These are phyloP conservation scores for Gonioctena quinquepunctata DNA, from an alignment of 1,140 invertebrate species.

Conservation along the genomic window DNA sequence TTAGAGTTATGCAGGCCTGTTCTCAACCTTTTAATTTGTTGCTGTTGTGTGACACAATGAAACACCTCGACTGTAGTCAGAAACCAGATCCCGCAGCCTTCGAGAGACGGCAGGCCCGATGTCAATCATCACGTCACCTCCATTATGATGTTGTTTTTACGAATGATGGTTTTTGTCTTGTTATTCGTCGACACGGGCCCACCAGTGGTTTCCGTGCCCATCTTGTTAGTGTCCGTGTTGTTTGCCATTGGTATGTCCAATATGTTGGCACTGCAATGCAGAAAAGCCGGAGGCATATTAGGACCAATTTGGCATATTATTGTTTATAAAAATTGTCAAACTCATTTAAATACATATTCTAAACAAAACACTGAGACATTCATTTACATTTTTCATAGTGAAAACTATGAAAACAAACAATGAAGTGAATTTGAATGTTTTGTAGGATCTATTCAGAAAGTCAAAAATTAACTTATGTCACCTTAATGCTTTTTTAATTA, in stretches of 20 bases:
- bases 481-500: too few species aligned
- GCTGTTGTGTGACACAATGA: neutral
- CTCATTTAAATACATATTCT: too few species aligned
- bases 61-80: slow-evolving; percentile 8
- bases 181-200: slow-evolving; percentile 39
- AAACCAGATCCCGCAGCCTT: slow-evolving; percentile 24
- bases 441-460: too few species aligned
- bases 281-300: neutral
- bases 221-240: slow-evolving; percentile 39
- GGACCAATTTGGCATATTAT: neutral
- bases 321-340: too few species aligned
- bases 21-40: slow-evolving; percentile 4
- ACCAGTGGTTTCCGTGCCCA: slow-evolving; percentile 29
- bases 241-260: slow-evolving; percentile 52
- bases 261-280: slow-evolving; percentile 52
- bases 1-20: slow-evolving; percentile 8
- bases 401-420: too few species aligned
- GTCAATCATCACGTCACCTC: slow-evolving; percentile 55
- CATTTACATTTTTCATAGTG: too few species aligned
- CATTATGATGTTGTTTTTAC: slow-evolving; percentile 53
- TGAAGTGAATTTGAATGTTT: too few species aligned
- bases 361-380: too few species aligned
- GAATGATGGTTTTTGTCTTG: slow-evolving; percentile 47
- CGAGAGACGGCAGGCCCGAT: slow-evolving; percentile 29
- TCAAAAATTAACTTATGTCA: too few species aligned